A percentile compares a stretch with the other conserved stretches of the same genome.
phyloP scores from a whole-genome alignment of 1,140 invertebrate genomes.

The Pachyrhynchus sulphureomaculatus region DNA sequence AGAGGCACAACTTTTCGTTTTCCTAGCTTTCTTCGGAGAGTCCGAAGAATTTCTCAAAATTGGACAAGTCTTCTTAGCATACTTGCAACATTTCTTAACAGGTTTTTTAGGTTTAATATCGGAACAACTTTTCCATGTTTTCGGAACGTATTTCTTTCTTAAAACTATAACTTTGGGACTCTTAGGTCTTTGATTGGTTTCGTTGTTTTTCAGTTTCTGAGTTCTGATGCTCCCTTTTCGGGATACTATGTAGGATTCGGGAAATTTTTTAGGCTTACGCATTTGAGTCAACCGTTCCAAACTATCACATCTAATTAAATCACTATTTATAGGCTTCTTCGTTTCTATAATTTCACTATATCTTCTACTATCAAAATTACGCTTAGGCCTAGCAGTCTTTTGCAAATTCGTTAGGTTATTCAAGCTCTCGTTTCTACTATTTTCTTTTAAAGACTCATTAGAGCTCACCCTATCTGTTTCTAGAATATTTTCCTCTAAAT shows the following conservation, averaged over 20 bases:
- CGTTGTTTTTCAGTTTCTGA: slow-evolving; percentile 29
- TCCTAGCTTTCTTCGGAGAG: slow-evolving; percentile 31
- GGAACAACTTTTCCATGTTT: slow-evolving; percentile 50
- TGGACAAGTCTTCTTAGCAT: slow-evolving; percentile 48
- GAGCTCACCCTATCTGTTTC: neutral
- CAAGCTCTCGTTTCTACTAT: slow-evolving; percentile 21
- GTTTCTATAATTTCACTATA: slow-evolving; percentile 43
- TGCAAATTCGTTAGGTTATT: slow-evolving; percentile 39
- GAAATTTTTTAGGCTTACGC: slow-evolving; percentile 46
- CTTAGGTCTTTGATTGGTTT: slow-evolving; percentile 36
- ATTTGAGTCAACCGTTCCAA: slow-evolving; percentile 42
- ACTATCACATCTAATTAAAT: slow-evolving; percentile 46
- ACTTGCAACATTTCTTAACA: slow-evolving; percentile 48
- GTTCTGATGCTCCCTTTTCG: slow-evolving; percentile 33
- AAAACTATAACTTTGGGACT: slow-evolving; percentile 41
- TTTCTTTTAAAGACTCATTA: slow-evolving; percentile 17
- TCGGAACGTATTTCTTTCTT: slow-evolving; percentile 42
- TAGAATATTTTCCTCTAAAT: slow-evolving; percentile 1
- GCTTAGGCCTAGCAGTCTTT: slow-evolving; percentile 27
- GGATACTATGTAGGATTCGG: slow-evolving; percentile 46
- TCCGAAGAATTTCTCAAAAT: slow-evolving; percentile 37
- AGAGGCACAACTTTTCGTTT: slow-evolving; percentile 43
- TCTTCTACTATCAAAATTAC: slow-evolving; percentile 29
- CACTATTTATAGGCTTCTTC: slow-evolving; percentile 39
- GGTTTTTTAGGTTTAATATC: slow-evolving; percentile 45